Percentiles rank a stretch among this genome's conserved stretches.
phyloP scores from a whole-genome alignment of 2,888 invertebrate genomes.

The Gari tellinella region DNA sequence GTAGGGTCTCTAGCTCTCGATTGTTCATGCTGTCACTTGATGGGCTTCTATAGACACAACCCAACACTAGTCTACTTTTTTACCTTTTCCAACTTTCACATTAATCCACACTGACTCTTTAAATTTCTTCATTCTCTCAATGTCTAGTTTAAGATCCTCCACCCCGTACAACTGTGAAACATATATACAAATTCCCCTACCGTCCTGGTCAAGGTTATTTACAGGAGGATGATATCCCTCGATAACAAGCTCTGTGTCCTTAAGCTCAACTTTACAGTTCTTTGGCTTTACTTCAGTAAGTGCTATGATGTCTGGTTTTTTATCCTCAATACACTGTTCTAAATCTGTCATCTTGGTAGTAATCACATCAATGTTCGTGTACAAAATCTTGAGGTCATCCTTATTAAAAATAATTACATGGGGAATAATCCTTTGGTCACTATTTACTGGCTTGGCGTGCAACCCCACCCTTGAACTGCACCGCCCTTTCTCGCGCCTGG shows the following conservation, averaged over 20 bases:
- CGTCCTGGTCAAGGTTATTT: constrained; percentile 1
- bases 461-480: constrained; percentile 2
- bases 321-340: not conserved
- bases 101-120: not conserved
- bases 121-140: not conserved
- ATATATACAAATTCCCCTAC: constrained; percentile 4
- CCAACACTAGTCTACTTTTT: not conserved
- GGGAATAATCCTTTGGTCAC: not conserved
- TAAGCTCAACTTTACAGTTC: not conserved
- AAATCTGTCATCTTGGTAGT: not conserved
- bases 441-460: not conserved
- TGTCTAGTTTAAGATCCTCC: not conserved
- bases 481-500: constrained; percentile 1
- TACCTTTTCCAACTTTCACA: not conserved
- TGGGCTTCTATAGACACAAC: not conserved
- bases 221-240: constrained; percentile 9
- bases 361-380: not conserved
- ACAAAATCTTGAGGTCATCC: not conserved
- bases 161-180: not conserved
- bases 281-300: constrained; percentile 1
- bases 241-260: not conserved
- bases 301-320: constrained; percentile 2
- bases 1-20: not conserved
- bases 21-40: not conserved
- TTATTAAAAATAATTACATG: not conserved